Conservation (phyloP, 2,888 invertebrate species). For the Lepas anatifera region DNA sequence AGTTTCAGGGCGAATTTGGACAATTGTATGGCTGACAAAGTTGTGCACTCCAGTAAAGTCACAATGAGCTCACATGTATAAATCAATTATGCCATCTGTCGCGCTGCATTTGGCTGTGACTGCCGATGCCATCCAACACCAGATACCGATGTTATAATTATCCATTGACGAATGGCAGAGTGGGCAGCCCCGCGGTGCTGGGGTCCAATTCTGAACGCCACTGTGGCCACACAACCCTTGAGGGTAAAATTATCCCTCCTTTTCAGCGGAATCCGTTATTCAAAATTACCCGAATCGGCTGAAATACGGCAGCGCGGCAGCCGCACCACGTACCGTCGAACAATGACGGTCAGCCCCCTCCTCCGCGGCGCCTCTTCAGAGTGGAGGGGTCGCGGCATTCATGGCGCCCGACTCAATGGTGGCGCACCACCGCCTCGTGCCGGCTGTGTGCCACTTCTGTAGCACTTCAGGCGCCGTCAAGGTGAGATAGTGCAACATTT, state of each 20-base stretch:
- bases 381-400: not conserved
- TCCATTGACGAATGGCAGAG: not conserved
- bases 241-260: not conserved
- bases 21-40: too few species aligned
- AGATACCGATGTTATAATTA: not conserved
- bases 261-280: conserved; percentile 2
- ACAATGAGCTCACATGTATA: not conserved
- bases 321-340: too few species aligned
- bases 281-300: not conserved
- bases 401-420: not conserved
- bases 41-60: not conserved
- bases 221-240: not conserved
- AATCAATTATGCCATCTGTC: conserved; percentile 3
- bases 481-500: too few species aligned
- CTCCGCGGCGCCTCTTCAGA: too few species aligned
- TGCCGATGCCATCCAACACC: not conserved
- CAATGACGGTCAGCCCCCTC: too few species aligned
- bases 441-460: too few species aligned
- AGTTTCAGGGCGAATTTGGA: too few species aligned
- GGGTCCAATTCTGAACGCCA: not conserved
- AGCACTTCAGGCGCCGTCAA: too few species aligned
- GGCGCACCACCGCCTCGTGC: not conserved
- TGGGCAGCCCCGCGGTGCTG: not conserved
- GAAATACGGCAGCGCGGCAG: too few species aligned
- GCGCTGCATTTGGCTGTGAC: not conserved